phyloP scores from a whole-genome alignment of 2,888 invertebrate species.

The Idaea dimidiata region DNA sequence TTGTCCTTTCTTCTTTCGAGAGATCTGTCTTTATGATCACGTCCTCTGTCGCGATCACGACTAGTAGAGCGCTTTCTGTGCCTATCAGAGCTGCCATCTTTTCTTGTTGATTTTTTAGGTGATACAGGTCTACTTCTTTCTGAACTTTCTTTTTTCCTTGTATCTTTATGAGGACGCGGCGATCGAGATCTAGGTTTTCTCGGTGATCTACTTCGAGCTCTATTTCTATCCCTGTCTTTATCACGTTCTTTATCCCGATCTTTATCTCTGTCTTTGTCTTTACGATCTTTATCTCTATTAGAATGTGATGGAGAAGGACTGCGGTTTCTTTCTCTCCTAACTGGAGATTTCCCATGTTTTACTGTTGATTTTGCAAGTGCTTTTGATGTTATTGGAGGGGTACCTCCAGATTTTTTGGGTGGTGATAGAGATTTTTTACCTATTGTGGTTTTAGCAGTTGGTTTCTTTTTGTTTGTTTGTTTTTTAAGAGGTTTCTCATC shows the following conservation, averaged over 20 bases:
- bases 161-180: slow-evolving; percentile 68
- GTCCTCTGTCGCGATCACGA: slow-evolving; percentile 78
- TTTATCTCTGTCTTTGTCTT: slow-evolving; percentile 67
- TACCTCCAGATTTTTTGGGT: slow-evolving; percentile 74
- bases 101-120: slow-evolving; percentile 67
- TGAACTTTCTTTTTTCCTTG: slow-evolving; percentile 70
- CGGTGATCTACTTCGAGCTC: slow-evolving; percentile 73
- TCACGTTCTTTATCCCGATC: slow-evolving; percentile 75
- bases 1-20: slow-evolving; percentile 76
- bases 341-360: slow-evolving; percentile 73
- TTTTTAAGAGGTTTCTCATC: slow-evolving; percentile 69
- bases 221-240: slow-evolving; percentile 75
- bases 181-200: slow-evolving; percentile 72
- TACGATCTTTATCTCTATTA: slow-evolving; percentile 72
- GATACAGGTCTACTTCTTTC: slow-evolving; percentile 74
- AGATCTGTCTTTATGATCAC: slow-evolving; percentile 73
- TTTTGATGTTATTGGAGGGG: slow-evolving; percentile 74
- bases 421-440: slow-evolving; percentile 76
- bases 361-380: slow-evolving; percentile 56
- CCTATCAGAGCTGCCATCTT: slow-evolving; percentile 66
- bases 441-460: slow-evolving; percentile 54
- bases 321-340: slow-evolving; percentile 67
- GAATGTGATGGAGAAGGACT: slow-evolving; percentile 67
- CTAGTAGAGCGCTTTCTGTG: slow-evolving; percentile 65
- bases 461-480: slow-evolving; percentile 63